phyloP scores from a whole-genome alignment of 2,797 vertebrate species.

The Melanotaenia boesemani region DNA sequence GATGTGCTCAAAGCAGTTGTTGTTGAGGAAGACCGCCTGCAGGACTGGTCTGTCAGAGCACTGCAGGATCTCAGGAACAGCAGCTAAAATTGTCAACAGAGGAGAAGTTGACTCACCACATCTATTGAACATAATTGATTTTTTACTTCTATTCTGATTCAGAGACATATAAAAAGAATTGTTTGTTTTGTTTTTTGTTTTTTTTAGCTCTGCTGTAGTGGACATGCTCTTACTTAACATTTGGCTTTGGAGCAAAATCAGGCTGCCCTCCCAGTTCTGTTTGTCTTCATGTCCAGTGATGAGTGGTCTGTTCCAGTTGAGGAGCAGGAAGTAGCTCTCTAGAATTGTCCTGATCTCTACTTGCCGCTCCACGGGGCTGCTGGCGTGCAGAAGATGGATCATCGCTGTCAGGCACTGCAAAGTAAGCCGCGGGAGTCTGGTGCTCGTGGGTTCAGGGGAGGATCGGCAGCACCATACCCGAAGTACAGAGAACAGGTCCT shows the following conservation, averaged over 20 bases:
- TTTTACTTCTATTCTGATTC: conserved; percentile 8
- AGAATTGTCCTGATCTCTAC: conserved; percentile 88
- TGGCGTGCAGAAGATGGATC: conserved; percentile 90
- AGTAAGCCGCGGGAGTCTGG: conserved; percentile 72
- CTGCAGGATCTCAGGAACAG: conserved; percentile 93
- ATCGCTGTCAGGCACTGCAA: conserved; percentile 87
- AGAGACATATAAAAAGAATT: conserved; percentile 2
- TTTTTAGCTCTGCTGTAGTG: neutral
- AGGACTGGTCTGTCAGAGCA: conserved; percentile 93
- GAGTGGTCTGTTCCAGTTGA: conserved; percentile 88
- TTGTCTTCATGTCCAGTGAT: conserved; percentile 65
- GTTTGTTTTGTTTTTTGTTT: neutral
- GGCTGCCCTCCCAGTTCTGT: conserved; percentile 81
- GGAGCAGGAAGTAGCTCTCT: conserved; percentile 91
- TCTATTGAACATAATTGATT: conserved; percentile 28
- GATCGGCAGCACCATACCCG: conserved; percentile 78
- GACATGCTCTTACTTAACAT: conserved; percentile 89
- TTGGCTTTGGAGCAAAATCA: conserved; percentile 87
- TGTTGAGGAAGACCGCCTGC: conserved; percentile 96
- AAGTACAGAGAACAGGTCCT: conserved; percentile 89
- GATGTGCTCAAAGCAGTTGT: conserved; percentile 99
- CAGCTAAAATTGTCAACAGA: conserved; percentile 78
- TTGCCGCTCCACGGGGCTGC: conserved; percentile 85
- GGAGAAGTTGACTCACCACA: conserved; percentile 26
- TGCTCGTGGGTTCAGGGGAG: conserved; percentile 50